Percentiles rank a stretch among this genome's conserved stretches.
Evolutionary conservation across 2,113 vertebrate genomes (phyloP).

Genomic region (Steatornis caripensis): DNA sequence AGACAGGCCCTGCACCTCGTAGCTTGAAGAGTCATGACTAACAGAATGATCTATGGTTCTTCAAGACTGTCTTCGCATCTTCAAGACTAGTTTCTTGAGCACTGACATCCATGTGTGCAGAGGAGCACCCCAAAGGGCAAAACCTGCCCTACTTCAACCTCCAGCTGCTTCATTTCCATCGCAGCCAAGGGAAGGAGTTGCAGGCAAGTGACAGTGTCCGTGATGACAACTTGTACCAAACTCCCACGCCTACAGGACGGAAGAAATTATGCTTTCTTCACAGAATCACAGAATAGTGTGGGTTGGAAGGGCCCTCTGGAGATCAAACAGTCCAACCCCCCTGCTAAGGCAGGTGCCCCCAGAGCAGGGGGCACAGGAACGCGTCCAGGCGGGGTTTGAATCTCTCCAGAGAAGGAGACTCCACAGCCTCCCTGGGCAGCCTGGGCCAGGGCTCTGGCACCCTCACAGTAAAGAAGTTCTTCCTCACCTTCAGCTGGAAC

Average conservation of each 20-base stretch:
- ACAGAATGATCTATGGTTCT: background rate
- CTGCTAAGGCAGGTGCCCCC: no score
- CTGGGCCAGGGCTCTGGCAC: no score
- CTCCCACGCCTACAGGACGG: background rate
- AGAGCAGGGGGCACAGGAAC: no score
- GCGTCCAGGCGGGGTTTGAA: no score
- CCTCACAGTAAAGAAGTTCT: no score
- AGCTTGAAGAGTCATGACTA: background rate
- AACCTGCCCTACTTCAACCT: background rate
- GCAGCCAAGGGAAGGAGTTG: background rate
- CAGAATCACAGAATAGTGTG: no score
- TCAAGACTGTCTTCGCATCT: background rate
- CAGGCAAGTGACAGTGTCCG: background rate
- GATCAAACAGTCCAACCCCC: no score
- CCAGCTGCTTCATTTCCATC: background rate
- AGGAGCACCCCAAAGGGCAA: background rate
- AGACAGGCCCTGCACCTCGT: background rate
- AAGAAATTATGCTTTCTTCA: background rate
- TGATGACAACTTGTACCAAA: background rate
- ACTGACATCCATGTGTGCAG: background rate
- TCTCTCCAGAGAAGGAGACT: no score
- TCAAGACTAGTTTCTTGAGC: background rate
- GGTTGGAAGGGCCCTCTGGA: no score
- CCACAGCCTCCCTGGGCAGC: no score
- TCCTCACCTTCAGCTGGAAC: no score